Evolutionary conservation across 2,888 invertebrate genomes (phyloP).

Genomic region (Atherix ibis): DNA sequence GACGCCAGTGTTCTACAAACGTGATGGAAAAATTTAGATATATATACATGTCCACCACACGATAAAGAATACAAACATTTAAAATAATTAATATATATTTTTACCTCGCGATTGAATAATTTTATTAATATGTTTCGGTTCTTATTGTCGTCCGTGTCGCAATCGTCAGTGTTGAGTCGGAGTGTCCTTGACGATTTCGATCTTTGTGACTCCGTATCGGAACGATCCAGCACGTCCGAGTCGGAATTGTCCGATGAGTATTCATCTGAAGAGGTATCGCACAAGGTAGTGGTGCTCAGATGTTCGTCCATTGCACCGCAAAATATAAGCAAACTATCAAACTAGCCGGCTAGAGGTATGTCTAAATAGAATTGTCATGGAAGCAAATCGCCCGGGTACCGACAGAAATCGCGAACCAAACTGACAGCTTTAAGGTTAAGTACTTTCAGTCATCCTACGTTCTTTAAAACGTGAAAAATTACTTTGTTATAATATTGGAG

Average conservation of each 20-base stretch:
- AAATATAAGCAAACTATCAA: not conserved
- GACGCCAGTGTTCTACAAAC: slow-evolving; percentile 36
- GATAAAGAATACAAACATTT: too few species aligned
- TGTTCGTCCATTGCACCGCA: slow-evolving; percentile 10
- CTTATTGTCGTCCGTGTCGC: slow-evolving; percentile 8
- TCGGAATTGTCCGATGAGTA: slow-evolving; percentile 23
- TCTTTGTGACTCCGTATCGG: slow-evolving; percentile 12
- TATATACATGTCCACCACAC: too few species aligned
- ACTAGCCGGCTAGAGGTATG: not conserved
- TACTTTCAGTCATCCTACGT: too few species aligned
- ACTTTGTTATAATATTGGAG: too few species aligned
- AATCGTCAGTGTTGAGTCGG: not conserved
- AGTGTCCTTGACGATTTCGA: too few species aligned
- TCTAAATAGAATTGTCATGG: not conserved
- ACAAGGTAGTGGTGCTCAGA: slow-evolving; percentile 12
- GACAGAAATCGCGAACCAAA: too few species aligned
- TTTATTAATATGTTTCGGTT: slow-evolving; percentile 32
- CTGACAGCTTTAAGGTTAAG: too few species aligned
- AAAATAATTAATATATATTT: too few species aligned
- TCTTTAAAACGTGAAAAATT: too few species aligned
- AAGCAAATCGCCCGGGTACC: too few species aligned
- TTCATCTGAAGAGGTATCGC: slow-evolving; percentile 16
- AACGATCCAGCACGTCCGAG: too few species aligned
- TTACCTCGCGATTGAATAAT: slow-evolving; percentile 45
- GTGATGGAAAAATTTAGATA: too few species aligned